Base-by-base conservation (phyloP, 2,888 invertebrate species). In the Epistrophella euchroma region DNA sequence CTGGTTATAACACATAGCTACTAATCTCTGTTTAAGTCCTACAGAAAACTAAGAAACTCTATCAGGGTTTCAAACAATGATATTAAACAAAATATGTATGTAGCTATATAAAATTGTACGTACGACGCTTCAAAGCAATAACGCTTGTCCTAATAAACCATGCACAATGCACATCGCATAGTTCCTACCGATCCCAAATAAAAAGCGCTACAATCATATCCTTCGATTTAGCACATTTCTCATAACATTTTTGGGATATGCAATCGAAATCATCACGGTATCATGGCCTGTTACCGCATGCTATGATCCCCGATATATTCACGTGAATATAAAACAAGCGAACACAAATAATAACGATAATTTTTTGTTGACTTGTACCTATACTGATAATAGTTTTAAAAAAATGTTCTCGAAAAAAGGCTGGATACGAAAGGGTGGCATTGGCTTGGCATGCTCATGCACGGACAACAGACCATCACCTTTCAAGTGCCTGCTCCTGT, bases 211-310 rank as follows among this genome's bases (percentile, higher is more conserved):
- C 73, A 85, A 77, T 86, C 81, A 5, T 47, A 83, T 79, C 80
- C 71, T 83, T 87, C 81, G 77, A 83, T 80, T 79, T 75, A 75
- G 74, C 71, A 75, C 76, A 79, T 56, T 56, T 32, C 15, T n/a
- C 28, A 56, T 32, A 56, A 17, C n/a, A 56, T n/a, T 28, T 4
- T 1, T 4, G 32, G n/a, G 9, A 32, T 10, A 32, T 28, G 28
- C 55, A 78, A 40, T 83, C 83, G 78, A 83, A 83, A 83, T 83
- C 79, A 84, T 84, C 83, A 71, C 86, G 74, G 83, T 82, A 79
- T 88, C 88, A 88, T 83, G 71, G 73, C 66, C 76, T 76, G 74
- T 80, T 74, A 84, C 79, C 79, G 79, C 83, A 84, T 79, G 56
- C 74, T 74, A 84, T 84, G 74, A 58, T 15, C 70, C 79, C 75